Conservation (phyloP, 2,888 invertebrate species). For the Hirtodrosophila cameraria region DNA sequence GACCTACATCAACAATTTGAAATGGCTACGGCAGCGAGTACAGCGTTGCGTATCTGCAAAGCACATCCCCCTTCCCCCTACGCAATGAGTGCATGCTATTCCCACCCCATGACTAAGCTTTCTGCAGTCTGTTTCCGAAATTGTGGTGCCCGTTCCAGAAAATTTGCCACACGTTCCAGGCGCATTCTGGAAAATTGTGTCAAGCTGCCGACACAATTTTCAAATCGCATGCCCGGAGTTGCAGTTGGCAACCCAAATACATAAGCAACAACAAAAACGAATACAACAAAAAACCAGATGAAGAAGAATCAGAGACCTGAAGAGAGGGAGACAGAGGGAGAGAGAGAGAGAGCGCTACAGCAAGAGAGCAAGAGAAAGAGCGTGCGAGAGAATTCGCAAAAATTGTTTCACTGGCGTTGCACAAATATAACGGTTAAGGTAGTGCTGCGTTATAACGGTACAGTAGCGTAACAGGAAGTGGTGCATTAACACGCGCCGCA, state of each 20-base stretch:
- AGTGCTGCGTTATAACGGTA: constrained; percentile 62
- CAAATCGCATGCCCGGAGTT: constrained; percentile 78
- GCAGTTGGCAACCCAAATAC: constrained; percentile 56
- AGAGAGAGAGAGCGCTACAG: constrained; percentile 10
- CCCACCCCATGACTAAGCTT: no score
- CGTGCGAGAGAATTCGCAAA: constrained; percentile 16
- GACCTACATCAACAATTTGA: constrained; percentile 82
- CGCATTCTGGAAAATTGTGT: constrained; percentile 83
- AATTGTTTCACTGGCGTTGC: constrained; percentile 53
- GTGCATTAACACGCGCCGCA: constrained; percentile 81
- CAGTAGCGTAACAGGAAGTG: constrained; percentile 80
- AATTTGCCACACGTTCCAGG: constrained; percentile 66
- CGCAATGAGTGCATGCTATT: no score
- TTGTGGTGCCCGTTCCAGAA: constrained; percentile 47
- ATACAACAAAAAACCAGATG: constrained; percentile 7
- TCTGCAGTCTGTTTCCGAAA: constrained; percentile 29
- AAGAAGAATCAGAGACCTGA: constrained; percentile 3
- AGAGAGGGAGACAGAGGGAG: constrained; percentile 5
- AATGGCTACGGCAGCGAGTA: constrained; percentile 19
- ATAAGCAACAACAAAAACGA: constrained; percentile 10
- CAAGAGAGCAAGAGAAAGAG: constrained; percentile 9
- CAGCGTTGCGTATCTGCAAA: constrained; percentile 63
- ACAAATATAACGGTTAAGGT: constrained; percentile 71
- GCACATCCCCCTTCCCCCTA: constrained; percentile 3
- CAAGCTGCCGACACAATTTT: constrained; percentile 80